Evolutionary conservation across 2,888 invertebrate genomes (phyloP).

Genomic region (Phortica okadai): DNA sequence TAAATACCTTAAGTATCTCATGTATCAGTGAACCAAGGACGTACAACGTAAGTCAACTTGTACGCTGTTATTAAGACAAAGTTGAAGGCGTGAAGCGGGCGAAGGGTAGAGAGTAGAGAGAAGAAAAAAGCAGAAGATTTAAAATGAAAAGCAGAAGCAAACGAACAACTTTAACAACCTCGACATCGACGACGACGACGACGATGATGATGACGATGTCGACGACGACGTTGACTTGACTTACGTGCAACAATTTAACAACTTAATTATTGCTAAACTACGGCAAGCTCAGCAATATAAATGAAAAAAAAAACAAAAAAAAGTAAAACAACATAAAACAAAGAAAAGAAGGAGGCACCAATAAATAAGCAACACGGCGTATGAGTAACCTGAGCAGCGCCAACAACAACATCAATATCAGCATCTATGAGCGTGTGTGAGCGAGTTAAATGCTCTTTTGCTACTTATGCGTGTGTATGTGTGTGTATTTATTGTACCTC

Average conservation of each 20-base stretch:
- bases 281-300: slow-evolving; percentile 38
- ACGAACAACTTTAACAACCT: not conserved
- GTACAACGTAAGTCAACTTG: slow-evolving; percentile 68
- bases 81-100: slow-evolving; percentile 31
- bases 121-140: not conserved
- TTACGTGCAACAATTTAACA: slow-evolving; percentile 73
- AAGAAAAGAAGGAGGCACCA: slow-evolving; percentile 40
- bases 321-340: slow-evolving; percentile 5
- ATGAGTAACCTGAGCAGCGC: slow-evolving; percentile 60
- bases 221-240: slow-evolving; percentile 55
- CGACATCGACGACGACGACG: not conserved
- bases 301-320: slow-evolving; percentile 25
- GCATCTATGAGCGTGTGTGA: not conserved
- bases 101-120: slow-evolving; percentile 9
- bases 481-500: not conserved
- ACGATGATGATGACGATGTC: not conserved
- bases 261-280: slow-evolving; percentile 75
- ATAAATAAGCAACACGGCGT: slow-evolving; percentile 67
- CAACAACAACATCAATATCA: not conserved
- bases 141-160: not conserved
- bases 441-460: not conserved
- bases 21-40: slow-evolving; percentile 72
- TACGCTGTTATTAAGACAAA: slow-evolving; percentile 66
- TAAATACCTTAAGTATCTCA: slow-evolving; percentile 75
- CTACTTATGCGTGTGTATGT: not conserved